Percentiles rank a stretch among this genome's conserved stretches.
Conservation (phyloP, 2,797 vertebrate species). For the Meriones psammophilus region DNA sequence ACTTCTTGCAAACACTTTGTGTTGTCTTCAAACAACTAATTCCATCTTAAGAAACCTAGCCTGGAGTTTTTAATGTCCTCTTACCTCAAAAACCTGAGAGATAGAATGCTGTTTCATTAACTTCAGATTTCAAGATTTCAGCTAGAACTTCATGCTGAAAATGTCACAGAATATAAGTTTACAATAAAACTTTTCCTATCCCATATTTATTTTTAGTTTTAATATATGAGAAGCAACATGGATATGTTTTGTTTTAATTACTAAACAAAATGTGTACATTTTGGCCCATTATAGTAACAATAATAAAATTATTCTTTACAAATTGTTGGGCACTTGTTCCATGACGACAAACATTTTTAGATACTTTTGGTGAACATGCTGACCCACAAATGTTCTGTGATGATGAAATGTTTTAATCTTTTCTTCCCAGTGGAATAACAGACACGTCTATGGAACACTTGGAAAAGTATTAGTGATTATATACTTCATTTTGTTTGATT, state of each 20-base stretch:
- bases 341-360: not conserved
- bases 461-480: not conserved
- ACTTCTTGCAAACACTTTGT: not conserved
- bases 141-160: not conserved
- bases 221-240: not conserved
- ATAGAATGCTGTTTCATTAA: not conserved
- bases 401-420: constrained; percentile 2
- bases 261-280: not conserved
- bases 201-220: constrained; percentile 41
- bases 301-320: not conserved
- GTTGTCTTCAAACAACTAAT: not conserved
- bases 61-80: not conserved
- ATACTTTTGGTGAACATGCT: not conserved
- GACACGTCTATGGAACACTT: not conserved
- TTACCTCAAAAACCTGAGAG: not conserved
- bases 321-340: not conserved
- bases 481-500: not conserved
- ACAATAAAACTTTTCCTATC: not conserved
- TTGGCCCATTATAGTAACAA: not conserved
- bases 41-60: not conserved
- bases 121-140: constrained; percentile 7
- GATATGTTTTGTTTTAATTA: not conserved
- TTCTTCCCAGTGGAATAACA: not conserved
- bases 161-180: not conserved
- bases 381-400: not conserved